Base-by-base conservation (phyloP, 1,140 invertebrate species). In the Monomorium pharaonis region DNA sequence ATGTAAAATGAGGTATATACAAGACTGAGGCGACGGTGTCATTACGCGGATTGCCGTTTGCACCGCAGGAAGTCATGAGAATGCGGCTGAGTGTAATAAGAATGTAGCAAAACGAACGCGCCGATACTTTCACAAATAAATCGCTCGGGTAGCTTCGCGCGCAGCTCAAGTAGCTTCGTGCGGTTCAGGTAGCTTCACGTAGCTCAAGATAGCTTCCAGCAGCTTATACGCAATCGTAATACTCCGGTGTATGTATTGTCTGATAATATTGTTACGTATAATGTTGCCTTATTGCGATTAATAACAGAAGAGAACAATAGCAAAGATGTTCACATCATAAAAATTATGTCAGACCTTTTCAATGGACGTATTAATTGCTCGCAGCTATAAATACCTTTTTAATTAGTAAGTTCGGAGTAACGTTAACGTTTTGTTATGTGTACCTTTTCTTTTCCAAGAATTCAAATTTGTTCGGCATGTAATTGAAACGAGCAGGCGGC, bases 121-220 rank as follows among this genome's bases (percentile, higher is more conserved):
- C 5, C 62, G 21, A 80, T 80, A 69, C 62, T 80, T 80, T 80
- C 62, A 42, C 63, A 69, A 80, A 37, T 67, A 80, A 80, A 80
- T 80, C 47, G 47, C 47, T 80, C 21, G 27, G 27, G 49, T 69
- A 51, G 44, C 47, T 54, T 80, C 74, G 18, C 14, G 33, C 18
- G 37, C 21, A 16, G 18, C 18, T 24, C 58, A 62, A 10, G 42
- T 30, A 44, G 12, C 24, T 44, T 63, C n/a, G 27, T 16, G 3
- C 33, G n/a, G 24, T 12, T 24, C 58, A 30, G 16, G 10, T 30
- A 44, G 18, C 37, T 27, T 77, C 3, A 60, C 21, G 51, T 21
- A 27, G 21, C 42, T 16, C 58, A 30, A n/a, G 21, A 44, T n/a
- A 27, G 9, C 33, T 42, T 47, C 14, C 10, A 3, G 1, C 33